Base-by-base conservation (phyloP, 2,113 vertebrate species). In the Ariopsis seemanni region DNA sequence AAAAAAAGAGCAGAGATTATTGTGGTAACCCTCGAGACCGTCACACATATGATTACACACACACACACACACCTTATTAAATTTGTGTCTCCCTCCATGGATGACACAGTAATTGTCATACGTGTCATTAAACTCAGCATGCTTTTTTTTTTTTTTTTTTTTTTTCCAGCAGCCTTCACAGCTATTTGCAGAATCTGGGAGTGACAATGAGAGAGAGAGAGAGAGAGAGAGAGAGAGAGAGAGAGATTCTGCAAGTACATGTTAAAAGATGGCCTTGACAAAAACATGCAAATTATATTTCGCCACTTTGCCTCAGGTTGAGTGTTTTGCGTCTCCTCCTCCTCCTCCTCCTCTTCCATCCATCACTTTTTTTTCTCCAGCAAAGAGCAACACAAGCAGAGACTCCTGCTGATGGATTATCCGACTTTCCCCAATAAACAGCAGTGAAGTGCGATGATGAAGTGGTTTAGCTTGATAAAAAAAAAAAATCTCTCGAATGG, bases 11-110 rank as follows among this genome's bases (percentile, higher is more conserved):
- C 7, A 53, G 78, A 90, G 90, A 91, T 88, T 90, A 91, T 82
- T 88, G 88, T 81, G 52, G 91, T 89, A 89, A 88, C 93, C 93
- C 90, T 53, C 52, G 93, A 91, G 92, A 92, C 91, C 58, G 65
- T 82, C 75, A 58, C 60, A 15, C 87, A 93, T 93, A 93, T 92
- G 90, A 93, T 90, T 88, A 89, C 91, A 74, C 90, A 86, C 90
- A 90, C 91, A 89, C 89, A 89, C 89, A 90, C 91, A 71, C 88
- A 91, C 88, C 93, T 93, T 95, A 95, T 95, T 95, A 93, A 95
- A 94, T 94, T 94, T 94, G 92, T 90, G 90, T 91, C 82, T 88
- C 91, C 92, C 92, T 93, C 93, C 90, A 91, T 69, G 92, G 94
- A 91, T 91, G 74, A 87, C 89, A 88, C 85, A 91, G 90, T 93